Base-by-base conservation (phyloP, 2,113 vertebrate species). In the Mustela nigripes region DNA sequence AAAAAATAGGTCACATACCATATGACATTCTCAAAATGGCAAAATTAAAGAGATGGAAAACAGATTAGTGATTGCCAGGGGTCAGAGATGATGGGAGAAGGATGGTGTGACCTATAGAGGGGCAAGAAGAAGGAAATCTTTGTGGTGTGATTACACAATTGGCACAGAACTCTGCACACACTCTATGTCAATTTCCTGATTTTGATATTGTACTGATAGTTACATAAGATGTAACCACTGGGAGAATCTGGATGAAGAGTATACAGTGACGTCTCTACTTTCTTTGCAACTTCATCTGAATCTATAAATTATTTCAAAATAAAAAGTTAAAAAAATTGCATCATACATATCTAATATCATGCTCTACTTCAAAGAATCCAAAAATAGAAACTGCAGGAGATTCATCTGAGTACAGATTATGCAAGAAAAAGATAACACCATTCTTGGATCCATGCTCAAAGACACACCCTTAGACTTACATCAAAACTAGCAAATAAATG, bases 291-390 rank as follows among this genome's bases (percentile, higher is more conserved):
- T 96, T 96, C 39, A 71, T 89, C 1, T 84, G 42, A 90, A 11
- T 85, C 89, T 95, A 91, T 93, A 82, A 82, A 97, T 85, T 94
- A 88, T 85, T 97, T 96, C 95, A 96, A 97, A 96, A 86, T 79
- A 97, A 95, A 91, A 95, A 50, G 76, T 91, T 45, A 9, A 94
- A 96, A 94, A 96, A 95, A 91, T 39, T 96, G 80, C 62, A 80
- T 97, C 56, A 89, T 69, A 84, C 56, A 31, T 94, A 97, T 97
- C 96, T 95, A 88, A 97, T 97, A 97, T 97, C 97, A 95, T 84
- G 74, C 81, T 81, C 76, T 50, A 92, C 58, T 88, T 97, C 93
- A 98, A 96, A 97, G 94, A 92, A 92, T 42, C 82, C 95, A 89
- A 97, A 97, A 97, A 97, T 53, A 97, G 90, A 97, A 97, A 96